Evolutionary conservation across 2,113 vertebrate genomes (phyloP).

Genomic region (Agelaius phoeniceus): DNA sequence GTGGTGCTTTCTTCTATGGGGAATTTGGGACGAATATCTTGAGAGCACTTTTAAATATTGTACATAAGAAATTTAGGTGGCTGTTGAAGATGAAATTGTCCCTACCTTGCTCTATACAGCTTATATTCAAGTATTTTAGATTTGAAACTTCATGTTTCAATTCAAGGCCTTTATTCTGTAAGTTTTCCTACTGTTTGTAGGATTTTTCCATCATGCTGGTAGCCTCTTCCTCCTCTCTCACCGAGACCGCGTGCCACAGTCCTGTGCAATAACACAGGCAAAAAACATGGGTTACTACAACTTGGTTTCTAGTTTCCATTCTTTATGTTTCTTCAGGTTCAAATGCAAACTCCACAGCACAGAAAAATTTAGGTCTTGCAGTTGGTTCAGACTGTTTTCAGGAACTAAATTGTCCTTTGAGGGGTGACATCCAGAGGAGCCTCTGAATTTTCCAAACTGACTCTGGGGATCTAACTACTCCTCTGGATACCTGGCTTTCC

Average conservation of each 20-base stretch:
- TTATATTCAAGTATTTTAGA: neutral
- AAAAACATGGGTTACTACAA: neutral
- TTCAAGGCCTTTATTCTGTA: neutral
- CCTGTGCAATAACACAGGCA: neutral
- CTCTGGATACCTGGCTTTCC: neutral
- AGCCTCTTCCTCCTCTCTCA: neutral
- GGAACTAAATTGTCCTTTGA: neutral
- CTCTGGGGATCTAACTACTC: neutral
- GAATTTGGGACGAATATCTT: neutral
- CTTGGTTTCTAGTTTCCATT: neutral
- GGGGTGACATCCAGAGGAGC: neutral
- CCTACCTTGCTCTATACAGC: neutral
- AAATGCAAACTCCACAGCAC: neutral
- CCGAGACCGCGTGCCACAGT: rapidly evolving
- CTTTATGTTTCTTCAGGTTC: neutral
- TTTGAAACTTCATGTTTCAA: neutral
- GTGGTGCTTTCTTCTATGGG: neutral
- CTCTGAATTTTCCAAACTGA: neutral
- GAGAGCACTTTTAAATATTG: neutral
- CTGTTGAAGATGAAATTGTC: neutral
- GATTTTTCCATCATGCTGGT: neutral
- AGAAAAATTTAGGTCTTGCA: neutral
- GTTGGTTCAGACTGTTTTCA: neutral
- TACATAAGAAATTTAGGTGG: neutral
- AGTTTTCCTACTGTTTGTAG: neutral